A percentile compares a stretch with the other conserved stretches of the same genome.
Conservation (phyloP, 2,113 vertebrate species). For the Gobio gobio region DNA sequence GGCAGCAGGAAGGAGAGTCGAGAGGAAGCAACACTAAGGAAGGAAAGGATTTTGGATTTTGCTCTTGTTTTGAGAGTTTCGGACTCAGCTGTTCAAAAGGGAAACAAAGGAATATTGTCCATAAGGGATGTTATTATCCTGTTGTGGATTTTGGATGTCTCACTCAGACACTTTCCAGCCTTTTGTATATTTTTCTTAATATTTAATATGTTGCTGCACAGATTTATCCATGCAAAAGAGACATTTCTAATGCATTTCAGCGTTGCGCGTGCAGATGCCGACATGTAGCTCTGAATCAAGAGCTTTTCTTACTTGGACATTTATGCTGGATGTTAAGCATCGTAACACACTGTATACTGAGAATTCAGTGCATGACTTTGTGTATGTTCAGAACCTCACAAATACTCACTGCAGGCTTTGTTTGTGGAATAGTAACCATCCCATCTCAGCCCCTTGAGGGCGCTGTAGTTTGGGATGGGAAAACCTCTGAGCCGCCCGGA, state of each 20-base stretch:
- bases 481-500: conserved; percentile 97
- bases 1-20: conserved; percentile 50
- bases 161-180: conserved; percentile 10
- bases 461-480: conserved; percentile 81
- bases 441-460: conserved; percentile 49
- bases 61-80: conserved; percentile 56
- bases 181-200: conserved; percentile 34
- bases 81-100: conserved; percentile 53
- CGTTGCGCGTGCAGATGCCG: conserved; percentile 61
- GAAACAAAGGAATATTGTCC: conserved; percentile 65
- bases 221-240: conserved; percentile 54
- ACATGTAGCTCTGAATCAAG: conserved; percentile 60
- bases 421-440: conserved; percentile 42
- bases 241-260: conserved; percentile 61
- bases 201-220: conserved; percentile 74
- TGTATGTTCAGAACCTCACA: conserved; percentile 21
- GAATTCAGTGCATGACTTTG: conserved; percentile 61
- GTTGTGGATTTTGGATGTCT: conserved; percentile 62
- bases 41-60: conserved; percentile 49
- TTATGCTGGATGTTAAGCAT: conserved; percentile 64
- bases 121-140: conserved; percentile 44
- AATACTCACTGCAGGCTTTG: conserved; percentile 31
- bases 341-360: conserved; percentile 18
- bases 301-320: conserved; percentile 43
- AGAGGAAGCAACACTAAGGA: conserved; percentile 59